A percentile compares a stretch with the other conserved stretches of the same genome.
Conservation (phyloP, 2,888 invertebrate species). For the Cataglyphis altisquamis region DNA sequence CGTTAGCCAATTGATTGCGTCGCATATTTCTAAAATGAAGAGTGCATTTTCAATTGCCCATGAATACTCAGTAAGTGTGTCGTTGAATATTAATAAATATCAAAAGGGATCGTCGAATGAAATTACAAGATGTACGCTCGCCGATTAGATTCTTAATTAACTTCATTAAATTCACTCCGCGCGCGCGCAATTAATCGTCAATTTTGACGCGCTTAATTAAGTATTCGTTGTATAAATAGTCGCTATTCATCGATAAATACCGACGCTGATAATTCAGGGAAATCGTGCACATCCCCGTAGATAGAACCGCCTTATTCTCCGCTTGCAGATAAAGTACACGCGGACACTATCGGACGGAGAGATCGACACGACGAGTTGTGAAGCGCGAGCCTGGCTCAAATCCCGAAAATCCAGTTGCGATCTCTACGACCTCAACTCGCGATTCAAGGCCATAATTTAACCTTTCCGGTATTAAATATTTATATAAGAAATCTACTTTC, state of each 20-base stretch:
- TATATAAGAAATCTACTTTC: background rate
- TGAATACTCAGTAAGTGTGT: slow-evolving; percentile 12
- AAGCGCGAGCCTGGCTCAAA: slow-evolving; percentile 6
- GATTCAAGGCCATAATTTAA: slow-evolving; percentile 2
- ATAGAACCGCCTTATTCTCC: slow-evolving; percentile 12
- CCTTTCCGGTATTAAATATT: background rate
- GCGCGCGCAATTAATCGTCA: slow-evolving; percentile 33
- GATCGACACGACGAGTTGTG: slow-evolving; percentile 22
- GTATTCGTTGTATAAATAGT: slow-evolving; percentile 9
- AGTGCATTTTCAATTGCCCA: slow-evolving; percentile 11
- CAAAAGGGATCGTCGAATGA: background rate
- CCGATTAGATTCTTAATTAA: slow-evolving; percentile 46
- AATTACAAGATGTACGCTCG: background rate
- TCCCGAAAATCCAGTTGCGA: slow-evolving; percentile 37
- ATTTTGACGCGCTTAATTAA: slow-evolving; percentile 35
- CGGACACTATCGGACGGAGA: slow-evolving; percentile 16
- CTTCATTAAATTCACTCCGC: slow-evolving; percentile 10
- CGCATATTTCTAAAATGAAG: slow-evolving; percentile 2
- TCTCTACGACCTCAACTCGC: background rate
- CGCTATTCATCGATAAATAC: background rate
- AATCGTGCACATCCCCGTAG: slow-evolving; percentile 33
- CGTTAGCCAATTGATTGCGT: slow-evolving; percentile 62
- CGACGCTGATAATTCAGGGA: slow-evolving; percentile 24
- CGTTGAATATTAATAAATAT: slow-evolving; percentile 51
- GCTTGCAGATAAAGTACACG: slow-evolving; percentile 35